Conservation (phyloP, 2,888 invertebrate species). For the Meghimatium bilineatum region DNA sequence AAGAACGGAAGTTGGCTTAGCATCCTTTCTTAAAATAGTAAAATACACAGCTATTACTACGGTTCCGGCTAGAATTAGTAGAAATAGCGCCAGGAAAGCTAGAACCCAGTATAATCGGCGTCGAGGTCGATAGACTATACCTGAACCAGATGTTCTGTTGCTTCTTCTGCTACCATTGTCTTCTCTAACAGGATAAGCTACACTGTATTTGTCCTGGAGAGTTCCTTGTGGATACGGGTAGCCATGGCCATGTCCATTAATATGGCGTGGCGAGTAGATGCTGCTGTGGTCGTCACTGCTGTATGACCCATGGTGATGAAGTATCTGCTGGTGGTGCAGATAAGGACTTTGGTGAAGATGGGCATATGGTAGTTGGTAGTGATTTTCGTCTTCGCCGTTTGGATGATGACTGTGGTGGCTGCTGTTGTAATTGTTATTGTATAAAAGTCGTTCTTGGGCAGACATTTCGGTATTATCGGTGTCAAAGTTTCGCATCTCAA, state of each 20-base stretch:
- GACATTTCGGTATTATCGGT: constrained; percentile 48
- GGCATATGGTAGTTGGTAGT: constrained; percentile 48
- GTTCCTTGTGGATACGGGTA: constrained; percentile 14
- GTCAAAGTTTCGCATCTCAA: constrained; percentile 51
- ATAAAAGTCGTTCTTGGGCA: constrained; percentile 51
- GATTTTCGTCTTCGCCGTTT: constrained; percentile 35
- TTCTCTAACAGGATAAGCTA: constrained; percentile 41
- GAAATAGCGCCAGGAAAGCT: constrained; percentile 42
- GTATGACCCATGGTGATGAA: constrained; percentile 34
- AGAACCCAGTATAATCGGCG: constrained; percentile 46
- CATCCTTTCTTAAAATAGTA: constrained; percentile 47
- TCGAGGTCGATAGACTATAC: constrained; percentile 46
- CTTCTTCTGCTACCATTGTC: constrained; percentile 15
- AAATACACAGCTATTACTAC: constrained; percentile 51
- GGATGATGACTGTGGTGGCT: constrained; percentile 27
- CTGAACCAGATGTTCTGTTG: constrained; percentile 42
- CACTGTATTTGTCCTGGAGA: constrained; percentile 45
- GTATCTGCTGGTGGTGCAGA: constrained; percentile 39
- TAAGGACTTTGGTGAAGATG: constrained; percentile 45
- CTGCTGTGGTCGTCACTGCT: constrained; percentile 41
- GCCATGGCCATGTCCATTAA: constrained; percentile 33
- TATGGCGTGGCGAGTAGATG: constrained; percentile 29
- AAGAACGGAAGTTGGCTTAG: neutral
- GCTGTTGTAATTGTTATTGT: constrained; percentile 47
- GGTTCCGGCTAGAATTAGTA: constrained; percentile 45